phyloP scores from a whole-genome alignment of 2,113 vertebrate species.

The Oreotrochilus melanogaster region DNA sequence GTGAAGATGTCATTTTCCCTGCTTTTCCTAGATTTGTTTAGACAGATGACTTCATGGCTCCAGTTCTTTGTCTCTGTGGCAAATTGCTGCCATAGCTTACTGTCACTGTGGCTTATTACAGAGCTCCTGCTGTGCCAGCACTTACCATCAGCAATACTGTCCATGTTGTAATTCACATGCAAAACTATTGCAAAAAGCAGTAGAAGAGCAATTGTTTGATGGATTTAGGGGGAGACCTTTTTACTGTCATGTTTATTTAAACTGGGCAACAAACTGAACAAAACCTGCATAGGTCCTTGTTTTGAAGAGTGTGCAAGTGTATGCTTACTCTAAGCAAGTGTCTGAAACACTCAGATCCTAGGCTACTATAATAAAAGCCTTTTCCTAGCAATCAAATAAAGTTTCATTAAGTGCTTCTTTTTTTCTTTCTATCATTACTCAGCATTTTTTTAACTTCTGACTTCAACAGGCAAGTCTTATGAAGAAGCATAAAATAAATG shows the following conservation, averaged over 20 bases:
- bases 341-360: not conserved
- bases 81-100: constrained; percentile 1
- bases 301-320: not conserved
- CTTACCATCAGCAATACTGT: not conserved
- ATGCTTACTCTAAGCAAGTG: not conserved
- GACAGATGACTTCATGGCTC: constrained; percentile 16
- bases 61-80: not conserved
- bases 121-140: not conserved
- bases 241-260: not conserved
- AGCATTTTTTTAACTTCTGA: not conserved
- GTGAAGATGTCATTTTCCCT: constrained; percentile 25
- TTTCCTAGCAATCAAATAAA: not conserved
- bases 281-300: not conserved
- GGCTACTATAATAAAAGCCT: not conserved
- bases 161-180: not conserved
- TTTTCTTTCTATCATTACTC: not conserved
- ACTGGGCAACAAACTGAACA: not conserved
- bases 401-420: not conserved
- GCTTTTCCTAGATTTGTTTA: constrained; percentile 31
- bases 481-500: not conserved
- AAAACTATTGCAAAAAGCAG: not conserved
- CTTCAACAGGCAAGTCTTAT: not conserved
- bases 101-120: not conserved
- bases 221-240: not conserved
- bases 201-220: not conserved